Conservation (phyloP, 2,797 vertebrate species). For the Cossypha niveicapilla region DNA sequence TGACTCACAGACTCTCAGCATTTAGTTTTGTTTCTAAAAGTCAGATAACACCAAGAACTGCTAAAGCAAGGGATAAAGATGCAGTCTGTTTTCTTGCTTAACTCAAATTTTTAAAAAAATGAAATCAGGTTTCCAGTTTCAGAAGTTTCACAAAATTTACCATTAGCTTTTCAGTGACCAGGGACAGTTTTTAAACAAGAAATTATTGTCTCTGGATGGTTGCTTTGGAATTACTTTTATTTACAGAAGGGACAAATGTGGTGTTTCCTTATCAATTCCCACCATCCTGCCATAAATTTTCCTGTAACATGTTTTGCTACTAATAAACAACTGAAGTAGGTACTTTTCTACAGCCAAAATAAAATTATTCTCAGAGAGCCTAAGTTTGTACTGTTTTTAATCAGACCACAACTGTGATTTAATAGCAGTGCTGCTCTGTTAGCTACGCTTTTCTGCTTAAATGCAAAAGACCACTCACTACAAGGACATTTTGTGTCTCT, state of each 20-base stretch:
- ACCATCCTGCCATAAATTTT: neutral
- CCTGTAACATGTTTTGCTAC: neutral
- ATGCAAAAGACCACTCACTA: neutral
- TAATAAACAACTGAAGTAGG: neutral
- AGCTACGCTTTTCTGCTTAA: neutral
- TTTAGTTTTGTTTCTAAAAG: constrained; percentile 35
- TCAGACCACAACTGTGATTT: neutral
- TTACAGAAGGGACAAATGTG: neutral
- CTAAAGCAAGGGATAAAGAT: neutral
- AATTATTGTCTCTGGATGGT: neutral
- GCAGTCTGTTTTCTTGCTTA: neutral
- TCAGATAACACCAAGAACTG: constrained; percentile 18
- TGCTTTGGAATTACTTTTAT: neutral
- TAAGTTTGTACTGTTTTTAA: neutral
- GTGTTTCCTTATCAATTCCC: neutral
- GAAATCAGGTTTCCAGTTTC: neutral
- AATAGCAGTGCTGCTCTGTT: neutral
- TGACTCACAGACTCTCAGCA: constrained; percentile 24
- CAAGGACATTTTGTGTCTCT: neutral
- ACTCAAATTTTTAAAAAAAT: neutral
- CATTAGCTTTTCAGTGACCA: neutral
- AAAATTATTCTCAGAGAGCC: neutral
- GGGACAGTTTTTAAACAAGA: neutral
- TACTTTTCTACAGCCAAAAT: neutral
- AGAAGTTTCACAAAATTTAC: neutral